Evolutionary conservation across 2,888 invertebrate genomes (phyloP).

Genomic region (Ochropleura leucogaster): DNA sequence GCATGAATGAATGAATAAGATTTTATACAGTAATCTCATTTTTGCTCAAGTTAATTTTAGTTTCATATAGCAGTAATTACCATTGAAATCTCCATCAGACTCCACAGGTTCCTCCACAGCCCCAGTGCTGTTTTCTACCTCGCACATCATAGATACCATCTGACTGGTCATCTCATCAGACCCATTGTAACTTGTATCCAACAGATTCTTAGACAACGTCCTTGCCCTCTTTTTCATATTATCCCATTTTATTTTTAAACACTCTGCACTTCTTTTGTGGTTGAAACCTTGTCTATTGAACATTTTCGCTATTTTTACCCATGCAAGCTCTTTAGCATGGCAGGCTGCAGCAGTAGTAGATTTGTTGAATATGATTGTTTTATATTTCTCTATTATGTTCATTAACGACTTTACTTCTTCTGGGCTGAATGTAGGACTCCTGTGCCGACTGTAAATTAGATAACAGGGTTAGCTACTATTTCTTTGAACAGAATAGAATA

Average conservation of each 20-base stretch:
- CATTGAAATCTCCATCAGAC: constrained; percentile 56
- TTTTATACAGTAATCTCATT: not conserved
- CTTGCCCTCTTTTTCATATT: constrained; percentile 81
- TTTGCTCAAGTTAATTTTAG: not conserved
- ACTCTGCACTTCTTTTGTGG: constrained; percentile 74
- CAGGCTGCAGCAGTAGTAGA: constrained; percentile 73
- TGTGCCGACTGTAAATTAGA: constrained; percentile 70
- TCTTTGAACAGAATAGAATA: no score
- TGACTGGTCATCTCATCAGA: constrained; percentile 72
- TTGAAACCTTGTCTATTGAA: constrained; percentile 77
- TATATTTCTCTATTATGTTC: constrained; percentile 79
- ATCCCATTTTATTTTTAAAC: constrained; percentile 83
- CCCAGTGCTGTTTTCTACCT: constrained; percentile 69
- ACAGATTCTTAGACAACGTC: constrained; percentile 75
- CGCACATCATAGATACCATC: constrained; percentile 72
- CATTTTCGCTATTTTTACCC: constrained; percentile 79
- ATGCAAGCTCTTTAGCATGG: constrained; percentile 80
- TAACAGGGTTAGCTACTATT: not conserved
- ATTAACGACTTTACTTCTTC: constrained; percentile 79
- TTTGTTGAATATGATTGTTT: constrained; percentile 80
- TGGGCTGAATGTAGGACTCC: constrained; percentile 78
- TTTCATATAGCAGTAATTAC: constrained; percentile 39
- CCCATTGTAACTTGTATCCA: constrained; percentile 71
- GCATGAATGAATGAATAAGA: not conserved
- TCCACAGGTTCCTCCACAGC: constrained; percentile 56